Evolutionary conservation across 2,113 vertebrate genomes (phyloP), one percentile per base, ranked within the genome.

Genomic region (Azemiops feae): DNA sequence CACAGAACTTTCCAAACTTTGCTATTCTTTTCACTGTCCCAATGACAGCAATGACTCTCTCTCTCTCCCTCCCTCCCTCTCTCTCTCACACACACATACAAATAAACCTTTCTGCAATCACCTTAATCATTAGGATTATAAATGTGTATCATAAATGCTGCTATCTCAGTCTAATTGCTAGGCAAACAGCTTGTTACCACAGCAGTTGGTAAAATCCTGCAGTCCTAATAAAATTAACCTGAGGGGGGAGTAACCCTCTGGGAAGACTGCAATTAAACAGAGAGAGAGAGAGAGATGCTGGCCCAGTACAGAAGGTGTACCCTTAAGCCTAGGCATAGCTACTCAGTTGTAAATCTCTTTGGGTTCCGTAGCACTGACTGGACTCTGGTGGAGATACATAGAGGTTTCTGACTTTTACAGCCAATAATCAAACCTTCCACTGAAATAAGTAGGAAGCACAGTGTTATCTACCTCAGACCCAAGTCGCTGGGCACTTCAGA

Each of bases 51-150:
- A 55, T 18, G 7, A 9, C 3, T 11, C 14, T 30, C 47, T 20
- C 34, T 30, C 18, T 34, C 39, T 8, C 5, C n/a, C 53, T 2
- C 5, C 54, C n/a, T 25, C n/a, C 0, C 53, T 55, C n/a, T 34
- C 87, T 8, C 45, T n/a, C 89, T 0, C 64, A 1, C 60, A 12
- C 50, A 20, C 25, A 22, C 74, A 81, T 3, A 81, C 34, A 81
- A 50, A 81, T 43, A 53, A 55, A 43, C 55, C 27, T 22, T 89
- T 89, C 53, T 94, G 92, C 50, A 93, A 57, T 93, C 91, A 60
- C 94, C n/a, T 94, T 95, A 93, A n/a, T 93, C 97, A 97, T 96
- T 94, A 93, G 92, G 94, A 95, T 96, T 95, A 96, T 89, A 94
- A 95, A 95, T 60, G 91, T 81, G 94, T 57, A 87, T 89, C 96